A percentile compares a stretch with the other conserved stretches of the same genome.
These are phyloP conservation scores for Mormoops blainvillei DNA, from an alignment of 2,113 vertebrate genomes.

Conservation along the genomic window DNA sequence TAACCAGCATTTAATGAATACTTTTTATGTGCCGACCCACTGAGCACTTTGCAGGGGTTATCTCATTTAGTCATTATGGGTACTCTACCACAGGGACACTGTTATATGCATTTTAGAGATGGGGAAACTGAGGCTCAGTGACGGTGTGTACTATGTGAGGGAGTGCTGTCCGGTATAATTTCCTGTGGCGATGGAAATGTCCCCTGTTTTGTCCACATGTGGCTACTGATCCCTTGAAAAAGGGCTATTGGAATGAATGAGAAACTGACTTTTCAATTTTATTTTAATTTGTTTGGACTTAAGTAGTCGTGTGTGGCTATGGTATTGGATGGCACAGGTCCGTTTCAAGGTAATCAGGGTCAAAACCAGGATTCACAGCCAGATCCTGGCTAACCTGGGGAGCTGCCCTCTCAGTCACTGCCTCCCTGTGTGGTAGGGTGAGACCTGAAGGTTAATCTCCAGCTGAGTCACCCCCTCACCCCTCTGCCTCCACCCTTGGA, in stretches of 20 bases:
- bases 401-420: fast-evolving
- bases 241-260: background rate
- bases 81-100: background rate
- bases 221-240: background rate
- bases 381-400: background rate
- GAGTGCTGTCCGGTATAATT: background rate
- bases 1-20: background rate
- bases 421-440: background rate
- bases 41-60: background rate
- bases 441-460: background rate
- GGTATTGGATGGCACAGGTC: too few relatives aligned
- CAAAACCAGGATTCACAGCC: background rate
- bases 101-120: background rate
- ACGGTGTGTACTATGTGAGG: background rate
- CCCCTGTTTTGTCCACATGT: background rate
- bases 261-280: background rate
- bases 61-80: background rate
- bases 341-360: background rate
- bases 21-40: background rate
- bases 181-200: background rate
- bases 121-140: background rate
- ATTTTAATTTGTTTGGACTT: background rate
- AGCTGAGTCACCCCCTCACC: fast-evolving
- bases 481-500: background rate
- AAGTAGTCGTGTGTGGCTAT: too few relatives aligned